Evolutionary conservation across 2,888 invertebrate species (phyloP).

Genomic region (Bombylius major): DNA sequence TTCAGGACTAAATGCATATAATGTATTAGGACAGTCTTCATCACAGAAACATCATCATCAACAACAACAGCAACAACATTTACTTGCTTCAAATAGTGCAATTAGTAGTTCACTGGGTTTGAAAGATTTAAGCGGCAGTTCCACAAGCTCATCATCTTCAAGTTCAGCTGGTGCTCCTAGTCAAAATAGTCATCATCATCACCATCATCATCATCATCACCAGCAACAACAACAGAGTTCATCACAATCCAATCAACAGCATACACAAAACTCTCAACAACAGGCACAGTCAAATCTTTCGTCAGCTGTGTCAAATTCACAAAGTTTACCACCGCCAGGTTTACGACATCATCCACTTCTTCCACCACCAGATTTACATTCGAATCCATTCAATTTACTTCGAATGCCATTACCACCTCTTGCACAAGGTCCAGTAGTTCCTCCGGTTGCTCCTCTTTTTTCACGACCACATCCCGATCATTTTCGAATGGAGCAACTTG

Average conservation of each 20-base stretch:
- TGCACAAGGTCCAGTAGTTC: slow-evolving; percentile 54
- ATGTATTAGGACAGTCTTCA: slow-evolving; percentile 15
- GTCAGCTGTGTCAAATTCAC: slow-evolving; percentile 43
- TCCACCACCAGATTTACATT: slow-evolving; percentile 60
- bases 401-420: slow-evolving; percentile 64
- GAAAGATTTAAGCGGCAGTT: slow-evolving; percentile 6
- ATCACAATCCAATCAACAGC: slow-evolving; percentile 25
- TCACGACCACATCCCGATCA: slow-evolving; percentile 69
- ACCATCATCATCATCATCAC: slow-evolving; percentile 26
- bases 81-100: slow-evolving; percentile 6
- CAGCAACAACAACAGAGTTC: slow-evolving; percentile 23
- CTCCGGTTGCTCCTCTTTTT: slow-evolving; percentile 56
- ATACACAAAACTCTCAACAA: slow-evolving; percentile 44
- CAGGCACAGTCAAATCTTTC: slow-evolving; percentile 45
- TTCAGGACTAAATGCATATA: slow-evolving; percentile 17
- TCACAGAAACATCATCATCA: slow-evolving; percentile 16
- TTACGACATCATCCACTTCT: slow-evolving; percentile 54
- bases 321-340: slow-evolving; percentile 47
- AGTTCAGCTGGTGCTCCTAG: slow-evolving; percentile 14
- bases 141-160: slow-evolving; percentile 15
- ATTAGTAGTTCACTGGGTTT: slow-evolving; percentile 5
- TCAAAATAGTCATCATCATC: slow-evolving; percentile 17
- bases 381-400: slow-evolving; percentile 59
- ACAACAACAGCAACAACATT: slow-evolving; percentile 10
- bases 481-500: slow-evolving; percentile 72